phyloP scores from a whole-genome alignment of 2,113 vertebrate genomes.

The Pagrus major region DNA sequence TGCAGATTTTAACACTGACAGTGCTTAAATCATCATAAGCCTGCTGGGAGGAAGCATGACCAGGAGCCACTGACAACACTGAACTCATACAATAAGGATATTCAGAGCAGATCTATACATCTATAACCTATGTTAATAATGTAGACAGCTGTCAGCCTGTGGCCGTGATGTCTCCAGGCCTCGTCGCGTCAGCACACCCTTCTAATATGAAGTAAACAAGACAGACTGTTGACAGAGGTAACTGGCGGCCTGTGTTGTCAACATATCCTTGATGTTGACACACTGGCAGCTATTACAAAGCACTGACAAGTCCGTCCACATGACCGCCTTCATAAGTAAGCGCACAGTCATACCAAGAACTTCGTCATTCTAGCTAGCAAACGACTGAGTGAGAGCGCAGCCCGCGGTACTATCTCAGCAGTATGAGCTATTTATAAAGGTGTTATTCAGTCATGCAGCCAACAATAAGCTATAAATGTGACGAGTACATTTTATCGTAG shows the following conservation, averaged over 20 bases:
- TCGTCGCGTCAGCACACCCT: neutral
- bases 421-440: neutral
- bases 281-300: slow-evolving; percentile 59
- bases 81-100: neutral
- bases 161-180: neutral
- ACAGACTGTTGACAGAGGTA: slow-evolving; percentile 13
- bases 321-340: slow-evolving; percentile 54
- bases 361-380: slow-evolving; percentile 49
- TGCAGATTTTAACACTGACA: too few relatives aligned
- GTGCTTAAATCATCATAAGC: too few relatives aligned
- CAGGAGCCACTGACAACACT: too few relatives aligned
- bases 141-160: neutral
- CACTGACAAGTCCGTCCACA: slow-evolving; percentile 48
- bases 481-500: too few relatives aligned
- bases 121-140: neutral
- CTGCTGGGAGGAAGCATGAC: neutral
- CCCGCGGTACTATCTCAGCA: neutral
- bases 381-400: neutral
- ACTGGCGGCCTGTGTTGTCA: neutral
- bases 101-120: neutral
- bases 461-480: too few relatives aligned
- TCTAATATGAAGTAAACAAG: neutral
- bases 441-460: too few relatives aligned
- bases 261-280: slow-evolving; percentile 48
- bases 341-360: slow-evolving; percentile 48